Base-by-base conservation (phyloP, 2,113 vertebrate species). In the Okapia johnstoni region DNA sequence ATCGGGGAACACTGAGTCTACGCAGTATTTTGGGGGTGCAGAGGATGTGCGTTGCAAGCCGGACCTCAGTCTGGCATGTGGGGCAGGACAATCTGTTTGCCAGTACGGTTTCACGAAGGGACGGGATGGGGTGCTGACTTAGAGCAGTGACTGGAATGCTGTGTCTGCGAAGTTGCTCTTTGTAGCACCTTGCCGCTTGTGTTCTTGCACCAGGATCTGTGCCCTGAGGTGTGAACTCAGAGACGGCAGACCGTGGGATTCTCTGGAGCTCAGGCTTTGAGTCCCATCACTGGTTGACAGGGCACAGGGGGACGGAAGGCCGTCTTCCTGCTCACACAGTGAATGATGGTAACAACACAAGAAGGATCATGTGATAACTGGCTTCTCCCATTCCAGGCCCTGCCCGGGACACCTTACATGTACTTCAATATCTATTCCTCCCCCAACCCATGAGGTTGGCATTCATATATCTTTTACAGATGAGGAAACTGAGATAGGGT, bases 131-230 rank as follows among this genome's bases (percentile, higher is more conserved):
- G 26, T 0, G 1, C 54, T 7, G 48, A 36, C 5, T 16, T 0
- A 55, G 40, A 52, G 70, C 6, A 0, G 70, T 0, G 10, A 9
- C 0, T 16, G 48, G 80, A 57, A 30, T 0, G 12, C 23, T 7
- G 12, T 2, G 28, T 1, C 30, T 1, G 1, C 1, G 5, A 5
- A 1, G 80, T 58, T 19, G 48, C 12, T 50, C 40, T 26, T 3
- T 0, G 33, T 7, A 50, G 55, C 33, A 1, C 30, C 60, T 11
- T 58, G 30, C 28, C 5, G 1, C 1, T 1, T 21, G 12, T 2
- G 1, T 4, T 28, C 43, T 50, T 5, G 26, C 21, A 11, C 21
- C 33, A 23, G 61, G 33, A 17, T 55, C 36, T 5, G 15, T 2
- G 3, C 5, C 48, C 23, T 0, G 25, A n/a, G 54, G 33, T 26